Percentiles rank a stretch among this genome's conserved stretches.
Evolutionary conservation across 2,888 invertebrate genomes (phyloP).

Genomic region (Rapana venosa): DNA sequence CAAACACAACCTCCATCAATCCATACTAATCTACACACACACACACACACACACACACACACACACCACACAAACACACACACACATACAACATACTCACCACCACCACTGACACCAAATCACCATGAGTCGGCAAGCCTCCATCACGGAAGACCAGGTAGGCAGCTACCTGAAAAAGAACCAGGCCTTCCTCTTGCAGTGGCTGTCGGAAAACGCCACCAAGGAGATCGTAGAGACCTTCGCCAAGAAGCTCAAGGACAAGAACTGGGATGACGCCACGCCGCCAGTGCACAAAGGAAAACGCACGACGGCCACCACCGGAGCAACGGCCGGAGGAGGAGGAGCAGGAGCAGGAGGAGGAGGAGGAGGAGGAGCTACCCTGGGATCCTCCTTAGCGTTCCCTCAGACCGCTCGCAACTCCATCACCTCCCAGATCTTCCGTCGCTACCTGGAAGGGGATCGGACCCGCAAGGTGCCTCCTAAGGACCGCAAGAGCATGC

Average conservation of each 20-base stretch:
- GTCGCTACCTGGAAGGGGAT: conserved; percentile 71
- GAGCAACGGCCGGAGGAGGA: background rate
- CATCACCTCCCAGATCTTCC: conserved; percentile 74
- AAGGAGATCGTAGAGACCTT: conserved; percentile 55
- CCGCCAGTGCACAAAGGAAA: background rate
- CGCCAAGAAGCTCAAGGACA: conserved; percentile 53
- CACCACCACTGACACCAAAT: background rate
- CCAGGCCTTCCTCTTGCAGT: conserved; percentile 70
- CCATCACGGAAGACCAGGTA: conserved; percentile 60
- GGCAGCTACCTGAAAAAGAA: conserved; percentile 66
- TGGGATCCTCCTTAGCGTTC: conserved; percentile 1
- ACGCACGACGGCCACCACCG: background rate
- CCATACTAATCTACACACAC: too few species aligned
- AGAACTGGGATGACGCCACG: conserved; percentile 48
- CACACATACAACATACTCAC: background rate
- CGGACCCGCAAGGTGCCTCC: conserved; percentile 55
- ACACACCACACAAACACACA: background rate
- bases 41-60: background rate
- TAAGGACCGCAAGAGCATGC: conserved; percentile 58
- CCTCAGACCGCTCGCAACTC: conserved; percentile 63
- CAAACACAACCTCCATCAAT: background rate
- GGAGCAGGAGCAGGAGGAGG: background rate
- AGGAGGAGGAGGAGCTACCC: background rate
- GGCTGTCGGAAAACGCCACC: conserved; percentile 71
- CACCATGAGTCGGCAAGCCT: conserved; percentile 16